These are phyloP conservation scores for Coenonympha glycerion DNA, from an alignment of 2,888 invertebrate genomes.

Conservation along the genomic window DNA sequence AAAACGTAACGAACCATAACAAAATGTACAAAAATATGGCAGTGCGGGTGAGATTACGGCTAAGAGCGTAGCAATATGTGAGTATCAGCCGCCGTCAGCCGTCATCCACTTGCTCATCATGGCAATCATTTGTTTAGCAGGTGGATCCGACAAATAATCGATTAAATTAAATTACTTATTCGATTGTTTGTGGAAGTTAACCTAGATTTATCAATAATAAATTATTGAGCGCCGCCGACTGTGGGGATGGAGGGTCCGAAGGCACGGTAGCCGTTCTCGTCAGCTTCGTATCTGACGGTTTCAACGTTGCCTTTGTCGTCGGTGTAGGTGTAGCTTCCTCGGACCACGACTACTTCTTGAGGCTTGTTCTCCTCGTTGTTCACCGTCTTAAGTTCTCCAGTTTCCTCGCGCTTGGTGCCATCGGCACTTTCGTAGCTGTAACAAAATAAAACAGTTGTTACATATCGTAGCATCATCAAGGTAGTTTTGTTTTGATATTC, in stretches of 20 bases:
- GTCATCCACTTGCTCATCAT: constrained; percentile 10
- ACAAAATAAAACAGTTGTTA: no score
- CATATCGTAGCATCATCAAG: no score
- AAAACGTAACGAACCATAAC: constrained; percentile 35
- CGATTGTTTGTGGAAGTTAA: constrained; percentile 25
- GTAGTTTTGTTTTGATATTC: no score
- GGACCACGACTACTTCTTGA: constrained; percentile 70
- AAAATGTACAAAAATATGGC: constrained; percentile 54
- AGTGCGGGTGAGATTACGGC: constrained; percentile 32
- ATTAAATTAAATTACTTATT: constrained; percentile 13
- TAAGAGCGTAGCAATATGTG: constrained; percentile 7
- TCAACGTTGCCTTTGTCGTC: constrained; percentile 73
- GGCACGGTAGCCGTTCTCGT: constrained; percentile 79
- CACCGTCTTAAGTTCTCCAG: constrained; percentile 55
- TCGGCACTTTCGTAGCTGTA: constrained; percentile 73
- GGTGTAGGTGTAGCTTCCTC: constrained; percentile 76
- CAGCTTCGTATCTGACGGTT: constrained; percentile 72
- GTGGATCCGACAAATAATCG: constrained; percentile 5
- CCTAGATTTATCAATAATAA: no score
- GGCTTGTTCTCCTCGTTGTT: constrained; percentile 77
- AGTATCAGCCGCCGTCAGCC: constrained; percentile 14
- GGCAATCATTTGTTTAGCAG: constrained; percentile 7
- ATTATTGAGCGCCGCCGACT: constrained; percentile 17
- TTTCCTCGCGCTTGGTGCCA: constrained; percentile 70
- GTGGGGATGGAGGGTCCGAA: constrained; percentile 78